phyloP scores from a whole-genome alignment of 2,797 vertebrate genomes.

The Vireo griseus region DNA sequence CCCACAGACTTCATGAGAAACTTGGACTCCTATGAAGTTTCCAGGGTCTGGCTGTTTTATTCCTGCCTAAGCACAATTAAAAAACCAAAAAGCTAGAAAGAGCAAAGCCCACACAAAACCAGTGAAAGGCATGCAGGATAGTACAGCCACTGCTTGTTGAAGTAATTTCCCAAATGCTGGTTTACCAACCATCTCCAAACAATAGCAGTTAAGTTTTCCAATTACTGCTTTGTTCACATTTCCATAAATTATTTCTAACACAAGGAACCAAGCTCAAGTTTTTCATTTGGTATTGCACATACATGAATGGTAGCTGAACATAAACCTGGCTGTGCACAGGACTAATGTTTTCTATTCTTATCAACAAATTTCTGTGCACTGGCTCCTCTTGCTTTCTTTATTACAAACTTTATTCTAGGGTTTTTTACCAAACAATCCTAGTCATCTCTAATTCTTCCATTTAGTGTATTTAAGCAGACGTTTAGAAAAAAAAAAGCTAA shows the following conservation, averaged over 20 bases:
- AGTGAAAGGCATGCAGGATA: background rate
- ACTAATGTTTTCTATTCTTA: background rate
- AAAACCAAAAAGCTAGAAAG: background rate
- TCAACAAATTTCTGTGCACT: background rate
- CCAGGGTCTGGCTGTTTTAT: background rate
- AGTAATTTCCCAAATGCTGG: background rate
- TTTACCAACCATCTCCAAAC: background rate
- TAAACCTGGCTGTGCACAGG: background rate
- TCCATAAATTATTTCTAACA: background rate
- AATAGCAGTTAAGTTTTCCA: background rate
- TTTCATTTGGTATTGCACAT: background rate
- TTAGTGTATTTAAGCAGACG: background rate
- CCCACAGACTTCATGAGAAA: background rate
- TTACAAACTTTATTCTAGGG: background rate
- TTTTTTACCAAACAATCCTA: background rate
- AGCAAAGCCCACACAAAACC: background rate
- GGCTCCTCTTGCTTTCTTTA: background rate
- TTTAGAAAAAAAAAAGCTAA: background rate
- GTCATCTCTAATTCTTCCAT: background rate
- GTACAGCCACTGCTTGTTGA: background rate
- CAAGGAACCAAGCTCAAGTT: background rate
- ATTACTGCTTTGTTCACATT: background rate
- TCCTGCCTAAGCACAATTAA: background rate
- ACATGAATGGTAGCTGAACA: background rate
- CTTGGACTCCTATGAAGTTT: background rate